phyloP scores from a whole-genome alignment of 2,888 invertebrate genomes.

The Hydrotaea cyrtoneurina region DNA sequence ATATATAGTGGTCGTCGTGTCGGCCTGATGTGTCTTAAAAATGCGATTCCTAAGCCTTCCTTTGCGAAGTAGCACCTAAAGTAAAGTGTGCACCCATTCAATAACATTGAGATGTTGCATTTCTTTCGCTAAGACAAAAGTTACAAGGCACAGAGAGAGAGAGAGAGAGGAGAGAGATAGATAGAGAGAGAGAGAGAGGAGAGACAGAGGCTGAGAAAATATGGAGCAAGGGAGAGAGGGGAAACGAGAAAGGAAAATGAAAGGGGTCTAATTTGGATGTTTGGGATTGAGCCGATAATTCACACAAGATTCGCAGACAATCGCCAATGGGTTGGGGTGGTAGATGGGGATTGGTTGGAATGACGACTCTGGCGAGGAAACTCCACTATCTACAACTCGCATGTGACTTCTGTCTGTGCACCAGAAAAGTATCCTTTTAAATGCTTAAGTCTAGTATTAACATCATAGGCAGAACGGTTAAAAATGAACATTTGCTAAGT shows the following conservation, averaged over 20 bases:
- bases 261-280: no score
- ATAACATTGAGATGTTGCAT: not conserved
- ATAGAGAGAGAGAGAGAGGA: not conserved
- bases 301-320: no score
- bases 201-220: not conserved
- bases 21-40: not conserved
- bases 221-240: no score
- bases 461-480: slow-evolving; percentile 67
- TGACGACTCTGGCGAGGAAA: no score
- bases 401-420: slow-evolving; percentile 14
- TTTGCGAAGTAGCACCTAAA: not conserved
- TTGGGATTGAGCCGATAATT: no score
- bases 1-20: no score
- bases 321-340: no score
- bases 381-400: not conserved
- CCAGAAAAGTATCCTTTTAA: not conserved
- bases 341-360: no score
- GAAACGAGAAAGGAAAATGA: no score
- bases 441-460: slow-evolving; percentile 31
- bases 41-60: not conserved
- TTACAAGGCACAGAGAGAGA: not conserved
- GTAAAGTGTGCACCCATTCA: not conserved
- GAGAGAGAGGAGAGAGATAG: not conserved
- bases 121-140: slow-evolving; percentile 23
- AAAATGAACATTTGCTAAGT: slow-evolving; percentile 76